Evolutionary conservation across 2,797 vertebrate species (phyloP), one percentile per base, ranked within the genome.

Genomic region (Sebastes flavidus): DNA sequence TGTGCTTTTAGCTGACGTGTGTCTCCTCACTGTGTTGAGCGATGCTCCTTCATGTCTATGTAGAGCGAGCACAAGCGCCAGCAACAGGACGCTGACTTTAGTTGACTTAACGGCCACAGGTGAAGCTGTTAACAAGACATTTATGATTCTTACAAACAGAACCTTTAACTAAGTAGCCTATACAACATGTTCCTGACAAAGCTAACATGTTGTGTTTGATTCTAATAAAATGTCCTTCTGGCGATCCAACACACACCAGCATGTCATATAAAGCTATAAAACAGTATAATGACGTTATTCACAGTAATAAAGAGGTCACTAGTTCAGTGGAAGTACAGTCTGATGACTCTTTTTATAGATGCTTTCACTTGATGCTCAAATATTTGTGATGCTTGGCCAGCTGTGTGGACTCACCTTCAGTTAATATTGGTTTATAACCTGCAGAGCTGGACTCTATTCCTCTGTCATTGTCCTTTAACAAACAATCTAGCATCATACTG

Each of bases 321-420:
- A 36, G 24, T 46, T 0, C 42, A 0, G 42, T 6, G 1, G 16
- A 20, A 8, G 0, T 18, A 2, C 14, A 6, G 8, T 34, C 11
- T 11, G 11, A 7, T 7, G 30, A 30, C 29, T 34, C 1, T 11
- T 34, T 46, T 4, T 9, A 25, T 4, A 38, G 24, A 55, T 13
- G 12, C 61, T 9, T 13, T 46, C 32, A 60, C 22, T 52, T 13
- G 10, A 42, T 7, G 10, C 55, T 67, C 55, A 72, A 61, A 72
- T 27, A 77, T 77, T 61, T 66, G 61, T 6, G 0, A 4, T 11
- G 6, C 59, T 46, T 22, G 2, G 2, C 1, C 18, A 16, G 61
- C 30, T 24, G 30, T 60, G 52, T 71, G 6, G 62, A 27, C 32
- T 66, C 30, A 32, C 72, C 59, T 46, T 80, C 2, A 3, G 34